Conservation (phyloP, 2,888 invertebrate species). For the Dolichomitus sp. region DNA sequence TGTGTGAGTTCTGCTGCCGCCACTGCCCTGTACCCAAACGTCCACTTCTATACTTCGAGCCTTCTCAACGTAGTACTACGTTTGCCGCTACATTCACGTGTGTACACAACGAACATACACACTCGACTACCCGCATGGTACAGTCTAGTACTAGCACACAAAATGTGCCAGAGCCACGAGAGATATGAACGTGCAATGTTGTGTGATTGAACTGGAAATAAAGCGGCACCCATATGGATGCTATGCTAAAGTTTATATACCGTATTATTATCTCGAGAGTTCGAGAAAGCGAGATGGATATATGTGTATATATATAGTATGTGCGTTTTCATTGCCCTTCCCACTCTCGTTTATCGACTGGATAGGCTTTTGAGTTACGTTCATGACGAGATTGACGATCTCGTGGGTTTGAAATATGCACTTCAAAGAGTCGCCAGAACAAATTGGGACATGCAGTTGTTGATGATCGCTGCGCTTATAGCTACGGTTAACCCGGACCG, state of each 20-base stretch:
- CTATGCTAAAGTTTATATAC: slow-evolving; percentile 22
- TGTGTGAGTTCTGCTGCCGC: not conserved
- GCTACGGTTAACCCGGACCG: slow-evolving; percentile 8
- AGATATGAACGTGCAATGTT: slow-evolving; percentile 34
- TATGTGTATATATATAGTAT: not conserved
- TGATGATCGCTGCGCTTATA: slow-evolving; percentile 12
- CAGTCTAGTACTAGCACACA: not conserved
- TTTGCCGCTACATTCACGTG: slow-evolving; percentile 1
- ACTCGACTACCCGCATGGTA: slow-evolving; percentile 9
- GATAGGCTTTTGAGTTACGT: slow-evolving; percentile 52
- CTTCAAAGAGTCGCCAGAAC: slow-evolving; percentile 37
- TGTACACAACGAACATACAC: slow-evolving; percentile 35
- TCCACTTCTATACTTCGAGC: slow-evolving; percentile 42
- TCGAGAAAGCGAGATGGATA: slow-evolving; percentile 10
- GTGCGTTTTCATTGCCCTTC: not conserved
- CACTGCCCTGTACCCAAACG: slow-evolving; percentile 17
- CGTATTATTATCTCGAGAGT: slow-evolving; percentile 31
- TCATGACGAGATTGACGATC: slow-evolving; percentile 44
- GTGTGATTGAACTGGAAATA: slow-evolving; percentile 52
- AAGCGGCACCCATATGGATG: slow-evolving; percentile 33
- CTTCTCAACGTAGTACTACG: slow-evolving; percentile 32
- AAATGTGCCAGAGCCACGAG: not conserved
- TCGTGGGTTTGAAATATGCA: slow-evolving; percentile 40
- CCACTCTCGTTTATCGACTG: slow-evolving; percentile 29
- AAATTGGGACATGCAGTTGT: slow-evolving; percentile 59